A percentile compares a stretch with the other conserved stretches of the same genome.
Conservation (phyloP, 2,888 invertebrate genomes). For the Agrenia bidenticulata region DNA sequence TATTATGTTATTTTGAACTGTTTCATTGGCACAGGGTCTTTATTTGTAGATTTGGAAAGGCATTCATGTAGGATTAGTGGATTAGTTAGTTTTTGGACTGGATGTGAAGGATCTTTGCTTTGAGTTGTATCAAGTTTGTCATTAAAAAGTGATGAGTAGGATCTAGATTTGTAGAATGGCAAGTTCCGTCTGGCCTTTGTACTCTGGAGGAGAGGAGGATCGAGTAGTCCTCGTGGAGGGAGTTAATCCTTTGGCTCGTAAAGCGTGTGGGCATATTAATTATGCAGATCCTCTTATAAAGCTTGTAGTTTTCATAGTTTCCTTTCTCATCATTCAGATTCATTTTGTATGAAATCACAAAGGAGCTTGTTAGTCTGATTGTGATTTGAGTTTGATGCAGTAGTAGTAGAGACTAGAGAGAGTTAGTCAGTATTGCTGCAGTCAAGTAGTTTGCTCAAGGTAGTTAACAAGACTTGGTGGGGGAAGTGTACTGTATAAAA, state of each 20-base stretch:
- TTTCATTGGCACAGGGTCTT: too few relatives aligned
- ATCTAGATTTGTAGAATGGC: neutral
- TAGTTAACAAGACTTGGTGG: too few relatives aligned
- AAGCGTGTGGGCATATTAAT: slow-evolving; percentile 10
- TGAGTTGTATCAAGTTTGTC: neutral
- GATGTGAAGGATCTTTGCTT: neutral
- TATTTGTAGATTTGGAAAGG: too few relatives aligned
- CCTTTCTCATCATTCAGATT: slow-evolving; percentile 1
- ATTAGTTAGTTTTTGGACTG: too few relatives aligned
- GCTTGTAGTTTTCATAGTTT: slow-evolving; percentile 6
- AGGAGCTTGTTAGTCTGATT: neutral
- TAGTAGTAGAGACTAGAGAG: neutral
- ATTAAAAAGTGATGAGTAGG: slow-evolving; percentile 9
- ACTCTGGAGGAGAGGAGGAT: neutral
- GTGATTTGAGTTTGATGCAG: too few relatives aligned
- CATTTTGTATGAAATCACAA: slow-evolving; percentile 25
- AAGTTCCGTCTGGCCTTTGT: neutral
- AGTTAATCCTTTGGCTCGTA: neutral
- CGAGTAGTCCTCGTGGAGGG: neutral
- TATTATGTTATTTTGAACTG: too few relatives aligned
- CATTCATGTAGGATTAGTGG: too few relatives aligned
- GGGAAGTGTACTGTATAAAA: too few relatives aligned
- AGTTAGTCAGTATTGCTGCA: too few relatives aligned
- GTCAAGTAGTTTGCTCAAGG: too few relatives aligned
- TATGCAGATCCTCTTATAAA: neutral